phyloP scores from a whole-genome alignment of 2,113 vertebrate species.

The Microtus oregoni region DNA sequence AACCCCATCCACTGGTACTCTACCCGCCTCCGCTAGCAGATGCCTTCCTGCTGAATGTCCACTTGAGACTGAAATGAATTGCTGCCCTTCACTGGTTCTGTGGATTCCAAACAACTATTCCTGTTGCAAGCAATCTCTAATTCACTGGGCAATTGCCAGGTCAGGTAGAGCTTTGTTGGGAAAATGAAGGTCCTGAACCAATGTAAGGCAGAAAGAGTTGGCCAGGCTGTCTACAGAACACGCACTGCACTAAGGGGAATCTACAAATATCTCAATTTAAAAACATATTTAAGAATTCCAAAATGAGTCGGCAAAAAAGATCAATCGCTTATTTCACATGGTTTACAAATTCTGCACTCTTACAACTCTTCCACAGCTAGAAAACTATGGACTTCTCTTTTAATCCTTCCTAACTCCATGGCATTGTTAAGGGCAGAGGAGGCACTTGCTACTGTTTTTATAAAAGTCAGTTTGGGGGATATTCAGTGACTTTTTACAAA shows the following conservation, averaged over 20 bases:
- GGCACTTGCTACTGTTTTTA: constrained; percentile 76
- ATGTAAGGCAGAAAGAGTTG: constrained; percentile 68
- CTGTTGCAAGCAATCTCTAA: constrained; percentile 30
- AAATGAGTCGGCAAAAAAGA: constrained; percentile 75
- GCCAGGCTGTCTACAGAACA: constrained; percentile 53
- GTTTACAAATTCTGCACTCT: constrained; percentile 65
- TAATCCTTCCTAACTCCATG: constrained; percentile 66
- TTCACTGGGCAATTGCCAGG: constrained; percentile 14
- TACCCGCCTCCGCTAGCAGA: neutral
- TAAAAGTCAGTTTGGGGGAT: constrained; percentile 69
- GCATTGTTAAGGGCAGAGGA: constrained; percentile 66
- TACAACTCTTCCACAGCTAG: constrained; percentile 46
- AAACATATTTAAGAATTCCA: constrained; percentile 75
- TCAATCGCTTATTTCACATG: constrained; percentile 62
- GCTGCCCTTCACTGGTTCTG: constrained; percentile 40
- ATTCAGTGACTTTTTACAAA: constrained; percentile 73
- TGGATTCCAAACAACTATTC: constrained; percentile 50
- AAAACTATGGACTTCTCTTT: constrained; percentile 66
- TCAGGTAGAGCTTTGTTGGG: constrained; percentile 59
- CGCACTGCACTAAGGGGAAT: constrained; percentile 53
- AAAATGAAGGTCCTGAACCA: constrained; percentile 55
- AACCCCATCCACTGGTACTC: constrained; percentile 11
- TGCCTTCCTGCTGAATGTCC: constrained; percentile 29
- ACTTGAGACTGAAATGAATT: constrained; percentile 57
- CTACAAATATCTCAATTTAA: constrained; percentile 75